These are phyloP conservation scores for Parasteatoda tepidariorum DNA, from an alignment of 1,140 invertebrate species.

Conservation along the genomic window DNA sequence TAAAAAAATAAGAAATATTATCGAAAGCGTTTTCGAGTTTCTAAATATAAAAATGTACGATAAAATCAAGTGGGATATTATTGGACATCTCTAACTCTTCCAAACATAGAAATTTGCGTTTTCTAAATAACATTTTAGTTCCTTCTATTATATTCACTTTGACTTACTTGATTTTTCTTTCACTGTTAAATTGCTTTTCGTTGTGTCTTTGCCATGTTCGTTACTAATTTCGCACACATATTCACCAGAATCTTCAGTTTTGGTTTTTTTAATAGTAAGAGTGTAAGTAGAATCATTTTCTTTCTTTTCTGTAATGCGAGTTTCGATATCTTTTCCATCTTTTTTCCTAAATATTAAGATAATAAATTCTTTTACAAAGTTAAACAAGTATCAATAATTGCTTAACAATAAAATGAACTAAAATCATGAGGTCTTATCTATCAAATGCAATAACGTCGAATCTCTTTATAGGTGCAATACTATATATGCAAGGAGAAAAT, in stretches of 20 bases:
- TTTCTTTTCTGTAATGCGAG: conserved; percentile 77
- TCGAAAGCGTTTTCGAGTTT: too few relatives aligned
- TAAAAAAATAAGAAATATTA: too few relatives aligned
- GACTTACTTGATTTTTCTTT: conserved; percentile 63
- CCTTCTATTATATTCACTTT: background rate
- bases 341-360: conserved; percentile 19
- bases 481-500: too few relatives aligned
- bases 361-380: background rate
- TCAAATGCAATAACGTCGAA: too few relatives aligned
- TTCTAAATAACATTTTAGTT: background rate
- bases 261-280: conserved; percentile 84
- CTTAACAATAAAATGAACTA: background rate
- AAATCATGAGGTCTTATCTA: background rate
- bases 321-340: conserved; percentile 63
- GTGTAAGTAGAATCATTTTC: conserved; percentile 77
- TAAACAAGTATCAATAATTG: background rate
- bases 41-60: too few relatives aligned
- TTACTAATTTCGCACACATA: conserved; percentile 75
- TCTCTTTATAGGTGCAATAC: too few relatives aligned
- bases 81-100: too few relatives aligned
- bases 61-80: too few relatives aligned
- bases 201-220: conserved; percentile 61
- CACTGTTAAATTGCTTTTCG: conserved; percentile 58
- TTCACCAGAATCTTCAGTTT: conserved; percentile 85
- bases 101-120: background rate